Evolutionary conservation across 2,113 vertebrate genomes (phyloP).

Genomic region (Nematolebias whitei): DNA sequence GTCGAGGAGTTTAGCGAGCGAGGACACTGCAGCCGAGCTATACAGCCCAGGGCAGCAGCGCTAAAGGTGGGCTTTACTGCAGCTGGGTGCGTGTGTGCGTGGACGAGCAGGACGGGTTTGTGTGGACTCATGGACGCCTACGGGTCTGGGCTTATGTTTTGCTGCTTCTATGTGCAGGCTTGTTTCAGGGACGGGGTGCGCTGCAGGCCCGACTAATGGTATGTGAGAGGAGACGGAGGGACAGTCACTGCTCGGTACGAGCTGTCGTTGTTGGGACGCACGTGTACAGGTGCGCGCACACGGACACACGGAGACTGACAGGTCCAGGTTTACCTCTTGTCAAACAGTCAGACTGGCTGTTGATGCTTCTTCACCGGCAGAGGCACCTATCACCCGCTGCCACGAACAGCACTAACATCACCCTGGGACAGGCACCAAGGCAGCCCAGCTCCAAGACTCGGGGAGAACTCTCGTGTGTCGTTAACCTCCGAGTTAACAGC

Average conservation of each 20-base stretch:
- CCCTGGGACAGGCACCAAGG: constrained; percentile 57
- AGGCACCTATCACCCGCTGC: constrained; percentile 59
- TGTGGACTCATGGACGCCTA: constrained; percentile 31
- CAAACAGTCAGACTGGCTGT: constrained; percentile 55
- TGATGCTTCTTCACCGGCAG: constrained; percentile 57
- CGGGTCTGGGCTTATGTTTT: constrained; percentile 34
- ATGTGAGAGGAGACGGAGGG: constrained; percentile 67
- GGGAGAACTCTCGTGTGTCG: constrained; percentile 67
- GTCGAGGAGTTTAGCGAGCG: constrained; percentile 59
- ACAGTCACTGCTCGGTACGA: constrained; percentile 49
- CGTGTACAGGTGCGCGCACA: constrained; percentile 14
- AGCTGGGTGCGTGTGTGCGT: constrained; percentile 22
- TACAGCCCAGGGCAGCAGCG: constrained; percentile 61
- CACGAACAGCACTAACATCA: constrained; percentile 47
- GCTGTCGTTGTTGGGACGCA: constrained; percentile 32
- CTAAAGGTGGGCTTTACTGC: constrained; percentile 53
- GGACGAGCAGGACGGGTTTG: neutral
- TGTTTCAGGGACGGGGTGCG: constrained; percentile 37
- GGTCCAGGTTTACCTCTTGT: constrained; percentile 68
- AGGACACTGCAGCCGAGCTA: constrained; percentile 66
- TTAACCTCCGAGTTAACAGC: constrained; percentile 73
- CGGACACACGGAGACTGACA: constrained; percentile 49
- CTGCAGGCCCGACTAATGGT: constrained; percentile 64
- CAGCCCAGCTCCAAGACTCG: constrained; percentile 53
- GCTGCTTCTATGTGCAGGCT: constrained; percentile 4